Conservation (phyloP, 2,797 vertebrate species). For the Lemur catta region DNA sequence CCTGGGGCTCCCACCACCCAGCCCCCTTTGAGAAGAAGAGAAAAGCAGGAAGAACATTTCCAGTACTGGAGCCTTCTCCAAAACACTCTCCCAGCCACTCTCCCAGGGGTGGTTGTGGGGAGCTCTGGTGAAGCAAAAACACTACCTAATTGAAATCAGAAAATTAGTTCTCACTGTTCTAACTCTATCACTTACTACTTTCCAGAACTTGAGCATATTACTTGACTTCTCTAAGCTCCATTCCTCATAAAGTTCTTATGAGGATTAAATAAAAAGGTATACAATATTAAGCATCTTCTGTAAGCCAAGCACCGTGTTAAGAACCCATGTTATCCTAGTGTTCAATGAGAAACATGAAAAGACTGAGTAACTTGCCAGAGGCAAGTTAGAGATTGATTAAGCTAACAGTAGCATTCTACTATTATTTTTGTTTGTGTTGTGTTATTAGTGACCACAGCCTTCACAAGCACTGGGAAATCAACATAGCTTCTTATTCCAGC, state of each 20-base stretch:
- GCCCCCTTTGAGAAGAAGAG: background rate
- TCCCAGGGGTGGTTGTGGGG: accelerated
- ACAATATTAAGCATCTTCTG: background rate
- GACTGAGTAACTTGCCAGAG: background rate
- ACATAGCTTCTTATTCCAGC: background rate
- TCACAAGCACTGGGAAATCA: background rate
- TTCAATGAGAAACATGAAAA: background rate
- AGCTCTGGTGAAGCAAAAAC: background rate
- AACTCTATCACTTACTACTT: background rate
- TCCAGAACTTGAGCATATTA: background rate
- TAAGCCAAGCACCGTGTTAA: background rate
- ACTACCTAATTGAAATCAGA: background rate
- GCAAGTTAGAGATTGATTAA: background rate
- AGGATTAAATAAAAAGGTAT: background rate
- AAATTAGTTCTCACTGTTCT: background rate
- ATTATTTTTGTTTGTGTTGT: background rate
- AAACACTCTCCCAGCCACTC: background rate
- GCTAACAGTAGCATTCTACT: background rate
- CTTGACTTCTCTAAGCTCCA: background rate
- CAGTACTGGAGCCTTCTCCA: background rate
- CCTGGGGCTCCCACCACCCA: background rate
- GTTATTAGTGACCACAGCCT: background rate
- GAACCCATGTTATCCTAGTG: background rate
- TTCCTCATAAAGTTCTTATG: background rate
- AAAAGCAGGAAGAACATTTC: background rate